Percentiles rank a stretch among this genome's conserved stretches.
phyloP scores from a whole-genome alignment of 2,797 vertebrate species.

The Lacerta agilis region DNA sequence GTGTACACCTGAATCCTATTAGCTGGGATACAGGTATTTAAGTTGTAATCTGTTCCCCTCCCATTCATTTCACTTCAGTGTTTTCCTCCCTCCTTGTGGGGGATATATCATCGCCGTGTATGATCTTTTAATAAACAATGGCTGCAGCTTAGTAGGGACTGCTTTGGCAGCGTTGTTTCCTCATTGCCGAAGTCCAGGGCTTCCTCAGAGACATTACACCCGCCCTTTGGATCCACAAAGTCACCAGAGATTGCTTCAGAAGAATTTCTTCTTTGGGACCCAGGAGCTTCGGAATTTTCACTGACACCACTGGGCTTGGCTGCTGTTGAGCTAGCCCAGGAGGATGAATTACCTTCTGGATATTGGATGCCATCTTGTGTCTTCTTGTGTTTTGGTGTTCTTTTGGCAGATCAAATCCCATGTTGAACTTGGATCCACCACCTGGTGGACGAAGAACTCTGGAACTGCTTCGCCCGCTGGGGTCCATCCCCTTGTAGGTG shows the following conservation, averaged over 20 bases:
- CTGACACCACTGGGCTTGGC: conserved; percentile 73
- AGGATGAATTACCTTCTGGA: conserved; percentile 89
- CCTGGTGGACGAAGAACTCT: conserved; percentile 89
- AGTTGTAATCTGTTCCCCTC: too few species aligned
- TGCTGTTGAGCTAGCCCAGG: conserved; percentile 79
- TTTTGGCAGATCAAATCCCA: conserved; percentile 89
- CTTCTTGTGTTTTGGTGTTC: conserved; percentile 82
- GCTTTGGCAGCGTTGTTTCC: too few species aligned
- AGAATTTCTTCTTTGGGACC: conserved; percentile 74
- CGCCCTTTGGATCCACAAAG: conserved; percentile 72
- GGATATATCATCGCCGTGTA: too few species aligned
- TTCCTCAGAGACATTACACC: too few species aligned
- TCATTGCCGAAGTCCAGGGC: too few species aligned
- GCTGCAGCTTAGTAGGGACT: too few species aligned
- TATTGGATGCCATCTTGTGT: conserved; percentile 96
- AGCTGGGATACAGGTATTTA: too few species aligned
- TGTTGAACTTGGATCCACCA: conserved; percentile 91
- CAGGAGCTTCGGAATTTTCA: conserved; percentile 72
- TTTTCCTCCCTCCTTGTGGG: too few species aligned
- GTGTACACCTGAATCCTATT: too few species aligned
- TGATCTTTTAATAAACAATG: too few species aligned
- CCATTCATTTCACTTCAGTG: too few species aligned
- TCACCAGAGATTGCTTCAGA: conserved; percentile 75
- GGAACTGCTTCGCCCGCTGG: conserved; percentile 81
- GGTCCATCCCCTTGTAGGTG: conserved; percentile 81